Percentiles rank a stretch among this genome's conserved stretches.
These are phyloP conservation scores for Palythoa caribaeorum DNA, from an alignment of 92 coral and sea anemone genomes.

Conservation along the genomic window DNA sequence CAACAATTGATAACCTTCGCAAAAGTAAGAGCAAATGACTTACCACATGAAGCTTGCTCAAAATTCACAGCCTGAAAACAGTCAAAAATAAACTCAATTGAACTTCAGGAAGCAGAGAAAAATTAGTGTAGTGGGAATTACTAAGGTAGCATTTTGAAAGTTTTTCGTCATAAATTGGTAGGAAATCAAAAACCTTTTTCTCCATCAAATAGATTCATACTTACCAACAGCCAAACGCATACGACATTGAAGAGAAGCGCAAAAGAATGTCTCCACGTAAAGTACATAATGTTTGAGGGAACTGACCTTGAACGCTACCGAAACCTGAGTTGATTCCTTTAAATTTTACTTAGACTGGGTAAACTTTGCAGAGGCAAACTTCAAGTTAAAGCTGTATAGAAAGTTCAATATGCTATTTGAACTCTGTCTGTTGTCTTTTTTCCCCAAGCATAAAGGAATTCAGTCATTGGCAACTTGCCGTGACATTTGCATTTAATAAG, in stretches of 20 bases:
- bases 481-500: conserved; percentile 45
- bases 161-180: not conserved
- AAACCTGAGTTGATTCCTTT: conserved; percentile 12
- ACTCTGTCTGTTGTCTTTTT: conserved; percentile 7
- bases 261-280: conserved; percentile 1
- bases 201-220: not conserved
- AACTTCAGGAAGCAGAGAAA: not conserved
- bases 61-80: conserved; percentile 18
- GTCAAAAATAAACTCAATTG: not conserved
- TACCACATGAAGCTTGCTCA: conserved; percentile 25
- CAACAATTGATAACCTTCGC: not conserved
- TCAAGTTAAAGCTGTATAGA: not conserved
- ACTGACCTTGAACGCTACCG: not conserved
- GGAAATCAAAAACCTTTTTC: not conserved
- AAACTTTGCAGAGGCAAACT: conserved; percentile 39
- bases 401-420: conserved; percentile 21
- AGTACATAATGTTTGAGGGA: conserved; percentile 14
- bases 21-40: conserved; percentile 7
- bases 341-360: not conserved
- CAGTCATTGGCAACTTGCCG: conserved; percentile 40
- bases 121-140: not conserved
- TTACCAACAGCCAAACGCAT: conserved; percentile 15
- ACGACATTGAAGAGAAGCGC: not conserved
- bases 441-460: conserved; percentile 26
- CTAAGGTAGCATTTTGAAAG: not conserved